These are phyloP conservation scores for Scopus umbretta DNA, from an alignment of 2,113 vertebrate species.

Conservation along the genomic window DNA sequence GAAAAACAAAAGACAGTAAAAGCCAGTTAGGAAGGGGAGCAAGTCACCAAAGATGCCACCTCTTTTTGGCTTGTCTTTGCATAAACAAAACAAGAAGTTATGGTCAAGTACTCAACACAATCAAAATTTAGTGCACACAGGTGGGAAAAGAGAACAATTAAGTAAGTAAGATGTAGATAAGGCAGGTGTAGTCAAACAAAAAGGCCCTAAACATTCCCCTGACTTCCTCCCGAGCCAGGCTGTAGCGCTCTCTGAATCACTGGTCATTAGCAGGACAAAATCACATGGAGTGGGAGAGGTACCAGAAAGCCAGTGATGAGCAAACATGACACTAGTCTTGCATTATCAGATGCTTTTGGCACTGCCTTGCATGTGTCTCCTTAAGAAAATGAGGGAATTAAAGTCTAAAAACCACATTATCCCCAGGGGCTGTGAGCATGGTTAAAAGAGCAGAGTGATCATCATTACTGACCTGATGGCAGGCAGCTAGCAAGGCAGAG, in stretches of 20 bases:
- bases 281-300: background rate
- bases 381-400: background rate
- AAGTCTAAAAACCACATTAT: too few relatives aligned
- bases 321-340: background rate
- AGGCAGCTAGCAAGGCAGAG: background rate
- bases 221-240: background rate
- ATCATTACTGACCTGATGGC: too few relatives aligned
- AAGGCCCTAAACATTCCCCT: background rate
- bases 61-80: background rate
- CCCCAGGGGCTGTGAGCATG: background rate
- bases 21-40: background rate
- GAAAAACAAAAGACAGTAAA: background rate
- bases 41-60: background rate
- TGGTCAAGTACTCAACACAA: background rate
- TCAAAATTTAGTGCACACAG: background rate
- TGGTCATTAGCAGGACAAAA: background rate
- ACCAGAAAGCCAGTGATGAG: background rate
- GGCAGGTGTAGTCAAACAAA: background rate
- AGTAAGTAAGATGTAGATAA: background rate
- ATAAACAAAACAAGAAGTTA: background rate
- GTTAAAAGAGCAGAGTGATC: background rate
- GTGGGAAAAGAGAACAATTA: background rate
- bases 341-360: background rate
- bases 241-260: background rate
- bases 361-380: background rate